Conservation (phyloP, 1,140 invertebrate species). For the Bombus confusus region DNA sequence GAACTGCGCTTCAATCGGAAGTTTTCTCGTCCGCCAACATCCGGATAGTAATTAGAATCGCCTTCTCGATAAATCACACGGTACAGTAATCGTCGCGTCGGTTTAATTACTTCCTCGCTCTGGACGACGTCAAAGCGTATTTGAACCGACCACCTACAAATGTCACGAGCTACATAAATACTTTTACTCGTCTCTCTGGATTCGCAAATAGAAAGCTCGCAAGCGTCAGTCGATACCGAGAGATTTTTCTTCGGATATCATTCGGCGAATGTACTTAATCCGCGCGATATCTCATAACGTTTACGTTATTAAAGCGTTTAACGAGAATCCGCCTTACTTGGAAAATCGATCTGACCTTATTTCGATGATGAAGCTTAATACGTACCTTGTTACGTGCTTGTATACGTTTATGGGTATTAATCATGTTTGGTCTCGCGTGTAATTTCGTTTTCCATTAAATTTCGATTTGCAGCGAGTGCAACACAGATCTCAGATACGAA, state of each 20-base stretch:
- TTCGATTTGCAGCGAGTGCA: background rate
- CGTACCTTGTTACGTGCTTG: background rate
- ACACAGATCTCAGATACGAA: background rate
- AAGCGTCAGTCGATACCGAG: background rate
- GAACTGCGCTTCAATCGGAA: slow-evolving; percentile 16
- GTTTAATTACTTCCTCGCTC: slow-evolving; percentile 56
- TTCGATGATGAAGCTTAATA: background rate
- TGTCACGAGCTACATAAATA: slow-evolving; percentile 38
- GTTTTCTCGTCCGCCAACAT: slow-evolving; percentile 25
- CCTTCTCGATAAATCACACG: slow-evolving; percentile 55
- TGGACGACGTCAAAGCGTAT: slow-evolving; percentile 52
- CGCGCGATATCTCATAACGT: background rate
- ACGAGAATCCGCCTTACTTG: slow-evolving; percentile 10
- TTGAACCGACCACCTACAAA: slow-evolving; percentile 26
- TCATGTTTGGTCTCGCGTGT: background rate
- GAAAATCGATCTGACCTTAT: slow-evolving; percentile 3
- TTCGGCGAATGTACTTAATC: background rate
- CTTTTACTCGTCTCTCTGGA: background rate
- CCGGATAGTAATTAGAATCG: slow-evolving; percentile 60
- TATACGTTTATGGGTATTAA: background rate
- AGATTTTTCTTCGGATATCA: background rate
- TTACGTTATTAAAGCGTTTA: background rate
- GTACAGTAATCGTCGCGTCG: slow-evolving; percentile 48
- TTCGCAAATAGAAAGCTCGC: background rate
- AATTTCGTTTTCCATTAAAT: slow-evolving; percentile 24